Evolutionary conservation across 2,888 invertebrate genomes (phyloP).

Genomic region (Andrena marginata): DNA sequence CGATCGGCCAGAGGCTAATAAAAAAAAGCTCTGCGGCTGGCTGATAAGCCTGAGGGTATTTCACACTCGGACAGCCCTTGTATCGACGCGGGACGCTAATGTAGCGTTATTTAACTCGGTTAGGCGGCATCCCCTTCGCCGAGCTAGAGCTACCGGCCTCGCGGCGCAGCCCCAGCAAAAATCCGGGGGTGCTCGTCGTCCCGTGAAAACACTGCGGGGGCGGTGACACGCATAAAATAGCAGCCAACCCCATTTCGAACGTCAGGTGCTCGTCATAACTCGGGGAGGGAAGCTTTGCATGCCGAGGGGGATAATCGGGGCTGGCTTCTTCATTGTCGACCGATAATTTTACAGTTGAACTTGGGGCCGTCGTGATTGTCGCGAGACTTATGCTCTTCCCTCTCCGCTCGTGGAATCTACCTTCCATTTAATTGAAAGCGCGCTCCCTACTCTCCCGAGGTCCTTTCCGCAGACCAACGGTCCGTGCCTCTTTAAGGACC

Average conservation of each 20-base stretch:
- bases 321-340: background rate
- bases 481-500: slow-evolving; percentile 44
- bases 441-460: background rate
- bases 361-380: background rate
- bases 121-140: slow-evolving; percentile 72
- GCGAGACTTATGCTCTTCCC: background rate
- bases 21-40: slow-evolving; percentile 80
- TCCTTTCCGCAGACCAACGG: background rate
- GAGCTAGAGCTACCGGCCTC: slow-evolving; percentile 12
- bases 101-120: slow-evolving; percentile 85
- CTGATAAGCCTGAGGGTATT: slow-evolving; percentile 85
- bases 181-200: slow-evolving; percentile 82
- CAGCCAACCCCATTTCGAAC: slow-evolving; percentile 57
- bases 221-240: slow-evolving; percentile 83
- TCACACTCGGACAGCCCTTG: slow-evolving; percentile 84
- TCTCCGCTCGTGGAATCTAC: background rate
- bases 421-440: background rate
- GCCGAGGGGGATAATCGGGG: background rate
- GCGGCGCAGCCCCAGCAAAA: slow-evolving; percentile 62
- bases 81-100: slow-evolving; percentile 81
- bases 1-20: slow-evolving; percentile 72
- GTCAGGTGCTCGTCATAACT: slow-evolving; percentile 64
- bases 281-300: slow-evolving; percentile 21
- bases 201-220: slow-evolving; percentile 84
- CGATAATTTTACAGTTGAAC: background rate